Base-by-base conservation (phyloP, 2,113 vertebrate genomes). In the Clupea harengus region DNA sequence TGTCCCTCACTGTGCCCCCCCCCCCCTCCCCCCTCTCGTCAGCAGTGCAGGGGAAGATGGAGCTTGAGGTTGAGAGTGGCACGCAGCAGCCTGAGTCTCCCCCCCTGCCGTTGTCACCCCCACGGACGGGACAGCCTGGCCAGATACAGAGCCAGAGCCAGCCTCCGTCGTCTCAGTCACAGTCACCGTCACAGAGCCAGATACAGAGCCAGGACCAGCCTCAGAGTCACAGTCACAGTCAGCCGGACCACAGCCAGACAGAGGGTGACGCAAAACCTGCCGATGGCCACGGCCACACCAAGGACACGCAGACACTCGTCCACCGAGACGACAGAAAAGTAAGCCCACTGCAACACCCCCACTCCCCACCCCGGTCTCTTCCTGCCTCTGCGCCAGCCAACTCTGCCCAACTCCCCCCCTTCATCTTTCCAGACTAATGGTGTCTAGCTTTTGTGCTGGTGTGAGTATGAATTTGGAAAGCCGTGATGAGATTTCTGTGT, bases 61-160 rank as follows among this genome's bases (percentile, higher is more conserved):
- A 64, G 57, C 57, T 97, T 96, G 96, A 97, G 93, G 95, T 96
- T 87, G 93, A 96, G 94, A 95, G 95, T 95, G 95, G 95, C 90
- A 92, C 94, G 92, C 95, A 94, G 90, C 93, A 64, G 57, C 7
- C 57, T 0, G 7, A 64, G 57, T 25, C 57, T 64, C 57, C 9
- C 7, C 57, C 57, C 3, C 22, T 25, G 57, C 57, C 22, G 1
- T 22, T n/a, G 6, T 64, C 57, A n/a, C 57, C 57, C 20, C 6
- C 57, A 8, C 57, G 57, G 52, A 54, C 52, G 17, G 52, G 52
- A 18, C 52, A 54, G 52, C 17, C 52, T 15, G 17, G 13, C 52
- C 52, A 54, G 57, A 20, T 22, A 6, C 57, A 22, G 91, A 94
- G 95, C 96, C 94, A 88, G 90, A 89, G 94, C 93, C 57, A 64